Base-by-base conservation (phyloP, 2,113 vertebrate species). In the Merops nubicus region DNA sequence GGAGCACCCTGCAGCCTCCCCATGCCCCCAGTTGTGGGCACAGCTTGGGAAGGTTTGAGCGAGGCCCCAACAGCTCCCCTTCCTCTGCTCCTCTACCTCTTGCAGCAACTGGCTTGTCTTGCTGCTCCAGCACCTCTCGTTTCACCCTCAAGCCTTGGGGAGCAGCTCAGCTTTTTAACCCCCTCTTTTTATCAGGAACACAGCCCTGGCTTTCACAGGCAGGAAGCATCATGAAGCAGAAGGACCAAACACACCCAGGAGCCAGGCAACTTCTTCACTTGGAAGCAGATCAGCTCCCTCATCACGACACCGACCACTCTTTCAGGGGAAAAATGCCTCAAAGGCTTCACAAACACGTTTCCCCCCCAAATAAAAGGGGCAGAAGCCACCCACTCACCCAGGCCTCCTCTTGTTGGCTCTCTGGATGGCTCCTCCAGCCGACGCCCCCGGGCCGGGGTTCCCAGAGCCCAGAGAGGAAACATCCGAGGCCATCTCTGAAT, bases 401-500 rank as follows among this genome's bases (percentile, higher is more conserved):
- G 99, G 97, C 29, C 98, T 95, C 63, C 99, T 98, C 96, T 99
- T 99, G 96, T 95, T 98, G 94, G 96, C 94, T 51, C 99, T 98
- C 78, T 98, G 98, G 31, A 98, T 88, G 33, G 98, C 96, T 76
- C 97, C 98, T 48, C 97, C 97, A 10, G 98, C 95, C 43, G 97
- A 98, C 6, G 97, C 31, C 2, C 95, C 98, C 0, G 97, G 15
- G 0, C 93, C 98, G 1, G 98, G 89, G 63, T 96, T 98, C 65
- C 98, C 99, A 17, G 98, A 97, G 73, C 98, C 98, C 97, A 99
- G 94, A 15, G 98, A 97, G 57, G 98, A 87, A 36, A 98, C 97
- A 16, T 99, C 99, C 9, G 99, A 81, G 10, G 98, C 96, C 98
- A 99, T 98, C 79, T 99, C 99, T 99, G 94, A 94, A 86, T 91